A percentile compares a stretch with the other conserved stretches of the same genome.
Conservation (phyloP, 2,113 vertebrate genomes). For the Plectropomus leopardus region DNA sequence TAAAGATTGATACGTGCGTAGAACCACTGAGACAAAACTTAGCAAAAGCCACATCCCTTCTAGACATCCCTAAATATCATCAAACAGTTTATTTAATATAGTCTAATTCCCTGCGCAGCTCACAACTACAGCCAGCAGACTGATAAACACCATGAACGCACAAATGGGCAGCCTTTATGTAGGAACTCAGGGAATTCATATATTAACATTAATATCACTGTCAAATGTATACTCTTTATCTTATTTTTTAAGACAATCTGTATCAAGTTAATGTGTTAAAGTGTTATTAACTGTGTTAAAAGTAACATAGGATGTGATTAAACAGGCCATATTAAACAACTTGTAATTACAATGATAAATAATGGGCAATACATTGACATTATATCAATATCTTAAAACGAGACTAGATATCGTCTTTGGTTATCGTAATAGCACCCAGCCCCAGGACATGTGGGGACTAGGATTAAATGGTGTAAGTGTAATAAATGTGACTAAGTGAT, state of each 20-base stretch:
- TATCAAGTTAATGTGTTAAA: not conserved
- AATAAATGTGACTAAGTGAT: not conserved
- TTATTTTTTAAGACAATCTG: no score
- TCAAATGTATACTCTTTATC: not conserved
- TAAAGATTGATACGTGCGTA: constrained; percentile 48
- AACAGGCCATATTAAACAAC: not conserved
- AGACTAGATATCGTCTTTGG: no score
- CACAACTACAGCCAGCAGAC: constrained; percentile 3
- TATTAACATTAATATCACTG: not conserved
- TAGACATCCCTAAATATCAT: constrained; percentile 40
- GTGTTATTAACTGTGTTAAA: not conserved
- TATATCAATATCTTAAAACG: no score
- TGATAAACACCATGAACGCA: constrained; percentile 1
- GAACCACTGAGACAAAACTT: constrained; percentile 17
- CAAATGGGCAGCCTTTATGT: not conserved
- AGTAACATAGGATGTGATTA: not conserved
- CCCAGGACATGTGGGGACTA: no score
- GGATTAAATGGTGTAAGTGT: not conserved
- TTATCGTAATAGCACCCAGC: no score
- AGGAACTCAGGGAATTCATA: not conserved
- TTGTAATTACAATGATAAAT: no score
- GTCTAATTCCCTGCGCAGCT: constrained; percentile 10
- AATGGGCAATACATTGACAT: no score
- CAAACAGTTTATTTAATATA: constrained; percentile 60
- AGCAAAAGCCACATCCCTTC: constrained; percentile 15